A percentile compares a stretch with the other conserved stretches of the same genome.
Conservation (phyloP, 2,888 invertebrate genomes). For the Gymnosoma rotundatum region DNA sequence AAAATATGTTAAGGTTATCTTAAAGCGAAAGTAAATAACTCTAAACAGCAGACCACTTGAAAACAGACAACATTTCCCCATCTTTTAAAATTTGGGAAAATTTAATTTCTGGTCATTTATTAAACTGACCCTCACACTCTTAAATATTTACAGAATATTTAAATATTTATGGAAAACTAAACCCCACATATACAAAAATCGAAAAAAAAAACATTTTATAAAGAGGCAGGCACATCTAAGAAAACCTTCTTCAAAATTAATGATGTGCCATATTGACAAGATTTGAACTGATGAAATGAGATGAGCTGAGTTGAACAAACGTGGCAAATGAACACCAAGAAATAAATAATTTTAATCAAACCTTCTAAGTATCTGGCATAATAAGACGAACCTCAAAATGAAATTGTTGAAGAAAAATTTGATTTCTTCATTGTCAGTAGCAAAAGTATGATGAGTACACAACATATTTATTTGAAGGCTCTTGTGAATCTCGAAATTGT, state of each 20-base stretch:
- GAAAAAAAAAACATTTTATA: neutral
- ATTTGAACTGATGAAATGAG: conserved; percentile 48
- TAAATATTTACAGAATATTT: conserved; percentile 20
- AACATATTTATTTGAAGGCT: conserved; percentile 62
- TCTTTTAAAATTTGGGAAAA: neutral
- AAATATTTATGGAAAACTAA: conserved; percentile 60
- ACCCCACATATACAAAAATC: conserved; percentile 36
- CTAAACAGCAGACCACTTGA: neutral
- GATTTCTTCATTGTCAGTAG: conserved; percentile 62
- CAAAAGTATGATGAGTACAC: conserved; percentile 20
- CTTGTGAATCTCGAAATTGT: conserved; percentile 37
- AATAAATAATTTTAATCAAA: conserved; percentile 65
- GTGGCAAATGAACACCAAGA: neutral
- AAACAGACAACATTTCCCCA: neutral
- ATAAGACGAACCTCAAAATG: conserved; percentile 67
- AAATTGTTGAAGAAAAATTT: conserved; percentile 54
- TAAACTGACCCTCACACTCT: conserved; percentile 39
- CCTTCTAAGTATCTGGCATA: conserved; percentile 59
- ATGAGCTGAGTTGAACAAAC: neutral
- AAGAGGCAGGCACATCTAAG: conserved; percentile 17
- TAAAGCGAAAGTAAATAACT: too few species aligned
- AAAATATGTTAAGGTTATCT: too few species aligned
- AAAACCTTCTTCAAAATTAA: conserved; percentile 70
- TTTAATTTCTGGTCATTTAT: conserved; percentile 43
- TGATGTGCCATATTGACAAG: conserved; percentile 71